phyloP scores from a whole-genome alignment of 2,113 vertebrate species.

The Pimephales promelas region DNA sequence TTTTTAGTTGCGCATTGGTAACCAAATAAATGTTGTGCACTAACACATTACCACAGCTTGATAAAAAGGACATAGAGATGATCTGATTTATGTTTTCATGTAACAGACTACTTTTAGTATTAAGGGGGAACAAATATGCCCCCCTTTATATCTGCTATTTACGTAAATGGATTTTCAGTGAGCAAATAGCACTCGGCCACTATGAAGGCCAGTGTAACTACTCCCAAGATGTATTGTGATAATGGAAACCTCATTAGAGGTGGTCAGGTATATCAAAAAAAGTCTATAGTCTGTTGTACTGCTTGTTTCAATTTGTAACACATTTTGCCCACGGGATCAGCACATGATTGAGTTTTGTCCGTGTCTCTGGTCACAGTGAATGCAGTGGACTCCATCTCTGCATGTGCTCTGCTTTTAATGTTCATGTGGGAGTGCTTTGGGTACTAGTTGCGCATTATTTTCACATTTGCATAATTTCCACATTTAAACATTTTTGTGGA shows the following conservation, averaged over 20 bases:
- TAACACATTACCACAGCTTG: not conserved
- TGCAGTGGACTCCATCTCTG: too few relatives aligned
- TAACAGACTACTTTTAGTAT: not conserved
- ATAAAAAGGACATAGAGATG: not conserved
- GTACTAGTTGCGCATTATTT: too few relatives aligned
- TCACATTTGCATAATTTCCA: too few relatives aligned
- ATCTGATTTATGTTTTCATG: not conserved
- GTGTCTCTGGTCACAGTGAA: too few relatives aligned
- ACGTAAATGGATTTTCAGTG: not conserved
- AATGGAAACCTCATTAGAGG: not conserved
- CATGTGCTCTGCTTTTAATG: too few relatives aligned
- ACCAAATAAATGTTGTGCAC: not conserved
- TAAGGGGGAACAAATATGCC: not conserved
- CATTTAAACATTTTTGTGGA: too few relatives aligned
- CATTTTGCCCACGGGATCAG: too few relatives aligned
- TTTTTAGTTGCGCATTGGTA: not conserved
- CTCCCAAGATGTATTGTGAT: not conserved
- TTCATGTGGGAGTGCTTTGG: too few relatives aligned
- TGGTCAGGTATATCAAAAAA: not conserved
- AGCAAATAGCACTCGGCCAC: not conserved
- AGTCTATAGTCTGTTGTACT: too few relatives aligned
- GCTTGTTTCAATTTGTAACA: too few relatives aligned
- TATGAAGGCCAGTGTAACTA: not conserved
- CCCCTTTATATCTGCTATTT: not conserved
- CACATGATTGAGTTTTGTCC: too few relatives aligned